Conservation (phyloP, 2,113 vertebrate species). For the Chrysochloris asiatica region DNA sequence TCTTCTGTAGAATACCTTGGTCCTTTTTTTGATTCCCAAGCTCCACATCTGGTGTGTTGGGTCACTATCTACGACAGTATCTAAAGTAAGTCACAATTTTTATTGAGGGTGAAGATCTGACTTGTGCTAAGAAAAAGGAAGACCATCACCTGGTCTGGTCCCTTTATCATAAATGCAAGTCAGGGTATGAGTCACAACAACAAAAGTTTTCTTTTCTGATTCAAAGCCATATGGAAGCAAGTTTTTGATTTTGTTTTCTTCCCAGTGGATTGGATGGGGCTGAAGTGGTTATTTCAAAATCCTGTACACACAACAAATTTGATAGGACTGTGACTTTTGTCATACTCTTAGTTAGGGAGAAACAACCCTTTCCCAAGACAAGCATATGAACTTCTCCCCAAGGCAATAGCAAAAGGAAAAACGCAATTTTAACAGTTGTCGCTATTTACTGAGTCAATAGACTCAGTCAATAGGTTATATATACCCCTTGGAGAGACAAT, state of each 20-base stretch:
- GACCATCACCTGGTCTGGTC: background rate
- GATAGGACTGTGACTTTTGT: background rate
- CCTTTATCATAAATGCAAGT: background rate
- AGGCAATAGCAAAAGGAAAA: background rate
- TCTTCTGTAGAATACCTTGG: background rate
- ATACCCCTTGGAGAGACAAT: background rate
- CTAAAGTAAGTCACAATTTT: background rate
- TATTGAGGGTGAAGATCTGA: background rate
- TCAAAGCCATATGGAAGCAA: background rate
- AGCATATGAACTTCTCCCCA: background rate
- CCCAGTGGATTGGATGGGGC: background rate
- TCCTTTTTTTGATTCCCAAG: no score
- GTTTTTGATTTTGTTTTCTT: background rate
- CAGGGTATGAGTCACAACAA: background rate
- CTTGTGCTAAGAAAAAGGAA: background rate
- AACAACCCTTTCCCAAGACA: background rate
- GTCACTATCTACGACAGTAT: background rate
- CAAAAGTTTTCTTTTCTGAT: background rate
- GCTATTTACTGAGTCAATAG: background rate
- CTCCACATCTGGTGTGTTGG: no score
- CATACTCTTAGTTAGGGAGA: background rate
- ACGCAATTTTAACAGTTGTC: background rate
- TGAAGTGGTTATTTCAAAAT: background rate
- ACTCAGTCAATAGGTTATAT: background rate
- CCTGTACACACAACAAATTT: background rate